These are phyloP conservation scores for Dryadula phaetusa DNA, from an alignment of 2,888 invertebrate genomes.

Conservation along the genomic window DNA sequence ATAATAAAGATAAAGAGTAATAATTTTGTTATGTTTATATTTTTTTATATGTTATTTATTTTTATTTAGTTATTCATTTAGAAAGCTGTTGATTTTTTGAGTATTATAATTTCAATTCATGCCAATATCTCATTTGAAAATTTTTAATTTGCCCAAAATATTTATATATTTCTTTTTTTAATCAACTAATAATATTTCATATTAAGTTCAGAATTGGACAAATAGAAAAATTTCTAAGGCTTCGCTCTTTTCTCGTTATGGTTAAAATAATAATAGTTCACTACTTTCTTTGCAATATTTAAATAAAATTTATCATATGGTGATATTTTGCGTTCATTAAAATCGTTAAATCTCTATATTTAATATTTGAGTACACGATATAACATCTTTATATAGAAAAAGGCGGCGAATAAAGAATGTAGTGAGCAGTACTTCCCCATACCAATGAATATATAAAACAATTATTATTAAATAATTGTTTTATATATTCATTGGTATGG, in stretches of 20 bases:
- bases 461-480: too few species aligned
- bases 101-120: background rate
- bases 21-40: background rate
- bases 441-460: too few species aligned
- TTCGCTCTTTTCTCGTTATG: background rate
- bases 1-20: too few species aligned
- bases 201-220: too few species aligned
- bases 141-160: background rate
- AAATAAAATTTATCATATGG: too few species aligned
- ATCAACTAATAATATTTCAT: background rate
- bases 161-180: background rate
- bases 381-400: too few species aligned
- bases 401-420: too few species aligned
- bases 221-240: background rate
- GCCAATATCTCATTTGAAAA: background rate
- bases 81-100: background rate
- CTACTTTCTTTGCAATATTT: background rate
- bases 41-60: background rate
- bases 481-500: too few species aligned
- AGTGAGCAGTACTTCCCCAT: too few species aligned
- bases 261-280: background rate
- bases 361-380: too few species aligned
- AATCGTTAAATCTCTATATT: too few species aligned
- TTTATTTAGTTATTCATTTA: background rate
- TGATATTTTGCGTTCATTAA: too few species aligned